Evolutionary conservation across 2,888 invertebrate genomes (phyloP).

Genomic region (Smittia aterrima): DNA sequence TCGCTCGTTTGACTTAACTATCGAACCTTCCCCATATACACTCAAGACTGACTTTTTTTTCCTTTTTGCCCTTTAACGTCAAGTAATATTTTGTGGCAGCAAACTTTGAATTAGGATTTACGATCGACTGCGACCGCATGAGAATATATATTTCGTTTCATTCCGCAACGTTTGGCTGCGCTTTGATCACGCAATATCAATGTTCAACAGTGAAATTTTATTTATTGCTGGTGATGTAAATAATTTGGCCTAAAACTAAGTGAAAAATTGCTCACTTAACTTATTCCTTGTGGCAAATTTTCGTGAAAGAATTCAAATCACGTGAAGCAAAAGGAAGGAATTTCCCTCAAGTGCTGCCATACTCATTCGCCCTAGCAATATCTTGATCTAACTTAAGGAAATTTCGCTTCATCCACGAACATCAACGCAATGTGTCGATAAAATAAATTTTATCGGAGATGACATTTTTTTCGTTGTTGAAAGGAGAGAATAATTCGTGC

Average conservation of each 20-base stretch:
- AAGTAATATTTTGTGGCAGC: background rate
- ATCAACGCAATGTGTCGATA: background rate
- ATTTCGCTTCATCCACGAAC: background rate
- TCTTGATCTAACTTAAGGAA: background rate
- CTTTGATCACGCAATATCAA: background rate
- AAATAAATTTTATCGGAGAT: too few relatives aligned
- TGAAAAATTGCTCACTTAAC: constrained; percentile 5
- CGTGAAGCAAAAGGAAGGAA: background rate
- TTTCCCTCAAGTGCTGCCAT: constrained; percentile 6
- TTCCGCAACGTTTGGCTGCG: background rate
- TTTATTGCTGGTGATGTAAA: background rate
- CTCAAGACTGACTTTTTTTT: background rate
- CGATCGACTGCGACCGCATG: background rate
- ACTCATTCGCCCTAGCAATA: background rate
- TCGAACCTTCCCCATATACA: too few relatives aligned
- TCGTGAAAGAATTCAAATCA: background rate
- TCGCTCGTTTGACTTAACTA: too few relatives aligned
- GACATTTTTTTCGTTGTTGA: too few relatives aligned
- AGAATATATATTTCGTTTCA: background rate
- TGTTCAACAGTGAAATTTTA: constrained; percentile 5
- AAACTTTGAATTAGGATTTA: constrained; percentile 17
- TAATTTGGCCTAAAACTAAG: background rate
- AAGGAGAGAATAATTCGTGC: too few relatives aligned
- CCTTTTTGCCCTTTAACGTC: background rate
- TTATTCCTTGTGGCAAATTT: background rate